Evolutionary conservation across 2,113 vertebrate genomes (phyloP).

Genomic region (Micronycteris hirsuta): DNA sequence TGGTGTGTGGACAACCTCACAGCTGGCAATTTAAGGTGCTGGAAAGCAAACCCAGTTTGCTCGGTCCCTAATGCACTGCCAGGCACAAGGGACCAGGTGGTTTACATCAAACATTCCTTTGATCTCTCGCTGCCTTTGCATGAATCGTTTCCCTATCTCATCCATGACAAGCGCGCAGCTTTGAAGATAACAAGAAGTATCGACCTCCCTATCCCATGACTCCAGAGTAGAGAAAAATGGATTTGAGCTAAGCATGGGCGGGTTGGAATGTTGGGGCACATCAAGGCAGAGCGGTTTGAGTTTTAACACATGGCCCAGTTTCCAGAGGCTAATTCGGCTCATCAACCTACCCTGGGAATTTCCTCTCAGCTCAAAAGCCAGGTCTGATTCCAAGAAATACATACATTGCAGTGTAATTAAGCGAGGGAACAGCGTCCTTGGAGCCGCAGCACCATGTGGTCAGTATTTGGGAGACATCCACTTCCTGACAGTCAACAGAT

Average conservation of each 20-base stretch:
- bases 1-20: accelerated
- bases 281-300: background rate
- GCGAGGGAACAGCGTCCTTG: background rate
- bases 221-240: background rate
- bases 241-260: background rate
- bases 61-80: accelerated
- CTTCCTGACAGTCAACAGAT: conserved; percentile 40
- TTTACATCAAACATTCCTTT: background rate
- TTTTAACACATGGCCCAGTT: background rate
- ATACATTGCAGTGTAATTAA: background rate
- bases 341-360: background rate
- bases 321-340: conserved; percentile 37
- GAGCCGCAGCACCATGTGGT: background rate
- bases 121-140: background rate
- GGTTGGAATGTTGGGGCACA: background rate
- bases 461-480: background rate
- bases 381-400: conserved; percentile 45
- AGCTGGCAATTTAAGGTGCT: background rate
- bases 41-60: accelerated
- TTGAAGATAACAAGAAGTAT: background rate
- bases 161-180: background rate
- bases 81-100: background rate
- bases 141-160: no score
- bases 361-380: background rate
- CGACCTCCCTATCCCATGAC: background rate